A percentile compares a stretch with the other conserved stretches of the same genome.
These are phyloP conservation scores for Gryllus bimaculatus DNA, from an alignment of 1,140 invertebrate genomes.

Conservation along the genomic window DNA sequence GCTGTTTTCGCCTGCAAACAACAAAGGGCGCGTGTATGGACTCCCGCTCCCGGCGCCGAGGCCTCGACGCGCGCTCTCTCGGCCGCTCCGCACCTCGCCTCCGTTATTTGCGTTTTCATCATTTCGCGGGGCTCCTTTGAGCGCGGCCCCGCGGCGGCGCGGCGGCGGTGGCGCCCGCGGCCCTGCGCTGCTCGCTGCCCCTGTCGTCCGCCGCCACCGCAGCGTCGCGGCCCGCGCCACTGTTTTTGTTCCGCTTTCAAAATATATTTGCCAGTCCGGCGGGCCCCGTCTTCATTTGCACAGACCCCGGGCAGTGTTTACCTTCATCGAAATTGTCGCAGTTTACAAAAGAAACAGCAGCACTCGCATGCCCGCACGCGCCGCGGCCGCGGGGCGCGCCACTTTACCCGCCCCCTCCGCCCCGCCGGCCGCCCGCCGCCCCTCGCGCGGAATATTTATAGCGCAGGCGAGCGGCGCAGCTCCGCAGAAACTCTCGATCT, in stretches of 20 bases:
- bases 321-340: background rate
- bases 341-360: background rate
- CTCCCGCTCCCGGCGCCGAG: background rate
- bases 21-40: background rate
- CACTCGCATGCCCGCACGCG: background rate
- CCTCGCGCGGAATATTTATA: too few relatives aligned
- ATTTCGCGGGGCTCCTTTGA: background rate
- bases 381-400: too few relatives aligned
- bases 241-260: constrained; percentile 4
- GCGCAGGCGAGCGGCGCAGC: too few relatives aligned
- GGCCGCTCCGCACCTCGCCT: background rate
- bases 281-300: background rate
- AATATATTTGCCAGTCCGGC: constrained; percentile 3
- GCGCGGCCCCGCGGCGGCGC: too few relatives aligned
- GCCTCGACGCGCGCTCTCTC: too few relatives aligned
- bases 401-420: background rate
- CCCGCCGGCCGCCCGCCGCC: too few relatives aligned
- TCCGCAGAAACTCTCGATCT: too few relatives aligned
- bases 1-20: constrained; percentile 18
- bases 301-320: background rate
- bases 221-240: too few relatives aligned
- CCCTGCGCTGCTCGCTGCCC: too few relatives aligned
- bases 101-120: constrained; percentile 4
- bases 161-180: background rate
- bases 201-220: too few relatives aligned